Percentiles rank a stretch among this genome's conserved stretches.
Evolutionary conservation across 2,797 vertebrate species (phyloP).

Genomic region (Melanotaenia parkinsoni): DNA sequence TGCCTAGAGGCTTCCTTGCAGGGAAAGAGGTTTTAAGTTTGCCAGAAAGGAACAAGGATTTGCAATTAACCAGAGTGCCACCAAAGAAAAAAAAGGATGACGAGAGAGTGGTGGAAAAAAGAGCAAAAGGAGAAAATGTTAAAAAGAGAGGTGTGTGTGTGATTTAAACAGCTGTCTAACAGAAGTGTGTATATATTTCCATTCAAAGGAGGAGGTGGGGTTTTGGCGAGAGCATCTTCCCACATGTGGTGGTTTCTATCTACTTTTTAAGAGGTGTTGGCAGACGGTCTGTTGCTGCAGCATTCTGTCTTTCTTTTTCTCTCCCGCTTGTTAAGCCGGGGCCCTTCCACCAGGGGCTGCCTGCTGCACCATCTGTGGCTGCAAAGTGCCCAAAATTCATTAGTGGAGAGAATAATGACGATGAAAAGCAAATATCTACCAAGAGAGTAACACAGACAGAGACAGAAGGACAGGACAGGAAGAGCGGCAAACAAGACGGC

Average conservation of each 20-base stretch:
- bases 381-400: slow-evolving; percentile 75
- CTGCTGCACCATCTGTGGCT: slow-evolving; percentile 75
- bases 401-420: slow-evolving; percentile 62
- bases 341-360: slow-evolving; percentile 58
- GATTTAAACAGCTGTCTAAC: slow-evolving; percentile 10
- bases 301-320: slow-evolving; percentile 29
- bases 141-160: slow-evolving; percentile 2
- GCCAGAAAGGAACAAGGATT: slow-evolving; percentile 63
- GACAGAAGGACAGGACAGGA: slow-evolving; percentile 12
- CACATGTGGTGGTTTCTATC: slow-evolving; percentile 22
- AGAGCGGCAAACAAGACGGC: slow-evolving; percentile 14
- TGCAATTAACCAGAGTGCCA: slow-evolving; percentile 72
- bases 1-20: slow-evolving; percentile 48
- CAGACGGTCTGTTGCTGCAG: slow-evolving; percentile 48
- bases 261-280: slow-evolving; percentile 53
- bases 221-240: slow-evolving; percentile 31
- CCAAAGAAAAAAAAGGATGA: slow-evolving; percentile 9
- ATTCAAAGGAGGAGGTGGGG: slow-evolving; percentile 9
- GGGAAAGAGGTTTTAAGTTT: slow-evolving; percentile 51
- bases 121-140: slow-evolving; percentile 24
- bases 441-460: slow-evolving; percentile 41
- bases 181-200: slow-evolving; percentile 15
- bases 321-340: slow-evolving; percentile 54
- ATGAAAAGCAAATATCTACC: slow-evolving; percentile 52
- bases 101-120: slow-evolving; percentile 8